Percentiles rank a stretch among this genome's conserved stretches.
phyloP scores from a whole-genome alignment of 2,888 invertebrate genomes.

The Graphium colonna region DNA sequence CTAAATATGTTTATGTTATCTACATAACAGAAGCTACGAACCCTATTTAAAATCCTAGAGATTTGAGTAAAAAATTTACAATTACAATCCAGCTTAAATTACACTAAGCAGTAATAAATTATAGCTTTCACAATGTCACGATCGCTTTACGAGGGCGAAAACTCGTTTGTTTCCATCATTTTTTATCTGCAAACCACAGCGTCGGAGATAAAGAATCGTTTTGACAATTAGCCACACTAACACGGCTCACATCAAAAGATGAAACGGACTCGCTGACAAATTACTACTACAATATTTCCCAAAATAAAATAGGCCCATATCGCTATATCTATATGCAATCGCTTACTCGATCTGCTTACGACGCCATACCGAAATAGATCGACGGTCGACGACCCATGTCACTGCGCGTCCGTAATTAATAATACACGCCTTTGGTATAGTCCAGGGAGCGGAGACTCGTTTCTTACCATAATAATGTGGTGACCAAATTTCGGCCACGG shows the following conservation, averaged over 20 bases:
- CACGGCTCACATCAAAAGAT: neutral
- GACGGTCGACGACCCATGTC: conserved; percentile 47
- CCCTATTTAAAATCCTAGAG: too few relatives aligned
- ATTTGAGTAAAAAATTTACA: too few relatives aligned
- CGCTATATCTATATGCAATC: conserved; percentile 28
- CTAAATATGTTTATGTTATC: too few relatives aligned
- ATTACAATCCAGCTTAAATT: too few relatives aligned
- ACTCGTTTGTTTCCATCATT: neutral
- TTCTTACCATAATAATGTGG: neutral
- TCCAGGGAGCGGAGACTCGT: conserved; percentile 1
- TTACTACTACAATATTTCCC: neutral
- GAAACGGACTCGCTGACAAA: neutral
- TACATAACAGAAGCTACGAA: too few relatives aligned
- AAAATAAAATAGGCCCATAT: conserved; percentile 23
- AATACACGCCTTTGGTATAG: conserved; percentile 30
- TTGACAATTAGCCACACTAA: neutral
- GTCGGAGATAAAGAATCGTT: neutral
- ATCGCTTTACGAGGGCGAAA: neutral
- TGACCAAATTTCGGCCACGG: too few relatives aligned
- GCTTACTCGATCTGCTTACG: conserved; percentile 30
- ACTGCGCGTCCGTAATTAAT: conserved; percentile 49
- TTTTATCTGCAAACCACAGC: neutral
- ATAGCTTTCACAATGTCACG: neutral
- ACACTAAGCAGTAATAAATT: neutral
- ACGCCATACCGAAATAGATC: conserved; percentile 47